phyloP scores from a whole-genome alignment of 2,797 vertebrate genomes.

The Chelon auratus region DNA sequence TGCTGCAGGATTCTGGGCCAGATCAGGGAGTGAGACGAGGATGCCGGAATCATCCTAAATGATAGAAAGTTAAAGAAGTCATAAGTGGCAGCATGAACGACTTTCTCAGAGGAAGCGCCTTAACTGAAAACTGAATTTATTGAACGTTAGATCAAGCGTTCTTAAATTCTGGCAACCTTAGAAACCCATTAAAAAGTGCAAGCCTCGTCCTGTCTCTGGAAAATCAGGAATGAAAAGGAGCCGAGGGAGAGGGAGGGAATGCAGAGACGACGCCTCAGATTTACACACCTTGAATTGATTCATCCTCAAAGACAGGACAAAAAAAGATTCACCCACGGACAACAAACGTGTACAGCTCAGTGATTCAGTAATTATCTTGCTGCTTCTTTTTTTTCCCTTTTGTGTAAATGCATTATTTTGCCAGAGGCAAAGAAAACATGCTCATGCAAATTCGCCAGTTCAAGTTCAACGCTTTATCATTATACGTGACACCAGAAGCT shows the following conservation, averaged over 20 bases:
- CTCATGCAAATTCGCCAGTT: slow-evolving; percentile 1
- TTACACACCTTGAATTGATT: slow-evolving; percentile 41
- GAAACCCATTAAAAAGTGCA: slow-evolving; percentile 36
- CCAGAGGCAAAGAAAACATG: not conserved
- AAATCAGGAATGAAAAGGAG: slow-evolving; percentile 41
- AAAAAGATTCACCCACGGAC: no score
- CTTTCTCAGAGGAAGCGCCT: no score
- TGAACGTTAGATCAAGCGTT: no score
- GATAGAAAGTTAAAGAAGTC: not conserved
- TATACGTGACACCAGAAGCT: slow-evolving; percentile 6
- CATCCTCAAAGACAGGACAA: no score
- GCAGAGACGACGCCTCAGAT: slow-evolving; percentile 26
- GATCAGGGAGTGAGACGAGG: not conserved
- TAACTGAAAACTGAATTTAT: no score
- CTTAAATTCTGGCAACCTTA: not conserved
- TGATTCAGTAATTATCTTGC: no score
- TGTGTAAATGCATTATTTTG: not conserved
- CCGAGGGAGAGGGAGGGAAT: slow-evolving; percentile 35
- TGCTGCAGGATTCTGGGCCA: not conserved
- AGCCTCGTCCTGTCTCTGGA: slow-evolving; percentile 56
- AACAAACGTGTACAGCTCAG: not conserved
- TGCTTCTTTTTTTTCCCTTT: not conserved
- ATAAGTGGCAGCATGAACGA: not conserved
- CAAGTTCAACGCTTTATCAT: slow-evolving; percentile 1
- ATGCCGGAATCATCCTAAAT: not conserved